Base-by-base conservation (phyloP, 2,797 vertebrate genomes). In the Streptopelia turtur region DNA sequence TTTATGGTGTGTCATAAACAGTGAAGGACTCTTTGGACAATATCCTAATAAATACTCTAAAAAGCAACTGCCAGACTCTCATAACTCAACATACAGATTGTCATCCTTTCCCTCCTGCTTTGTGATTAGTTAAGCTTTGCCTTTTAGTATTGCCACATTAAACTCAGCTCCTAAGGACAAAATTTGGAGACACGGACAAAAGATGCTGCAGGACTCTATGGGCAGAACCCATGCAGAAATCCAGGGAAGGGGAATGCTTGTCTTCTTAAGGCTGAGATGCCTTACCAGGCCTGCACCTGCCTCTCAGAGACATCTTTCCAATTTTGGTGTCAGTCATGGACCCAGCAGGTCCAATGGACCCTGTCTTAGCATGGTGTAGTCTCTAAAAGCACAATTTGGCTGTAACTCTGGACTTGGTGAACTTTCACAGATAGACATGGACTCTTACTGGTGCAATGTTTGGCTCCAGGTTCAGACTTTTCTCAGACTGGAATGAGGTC, bases 1-100 rank as follows among this genome's bases (percentile, higher is more conserved):
- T 93, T 96, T 82, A 66, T 65, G 57, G 78, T 28, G 70, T 81
- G 83, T 83, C 92, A 95, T 87, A 95, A 95, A 89, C 68, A 90
- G 49, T 43, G 56, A 93, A 89, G 90, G 90, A 85, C 71, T 92
- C 88, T 94, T 96, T 94, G 90, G 89, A 69, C 88, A 94, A 83
- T 89, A 94, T 87, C 60, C 78, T 95, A 84, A 92, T 72, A 96
- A 95, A 94, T 80, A 55, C 71, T 74, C 74, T 84, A 70, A 88
- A 91, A 93, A 89, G 80, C 93, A 95, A n/a, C 41, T 43, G 17
- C 41, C 57, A 77, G 45, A 43, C n/a, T 71, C 37, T 57, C 78
- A 37, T 76, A 82, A 88, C 11, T 86, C 55, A 39, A 16, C 18
- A 10, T 18, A 33, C 20, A 64, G 71, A 39, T 57, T 83, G 60